phyloP scores from a whole-genome alignment of 2,888 invertebrate genomes.

The Dasysyrphus tricinctus region DNA sequence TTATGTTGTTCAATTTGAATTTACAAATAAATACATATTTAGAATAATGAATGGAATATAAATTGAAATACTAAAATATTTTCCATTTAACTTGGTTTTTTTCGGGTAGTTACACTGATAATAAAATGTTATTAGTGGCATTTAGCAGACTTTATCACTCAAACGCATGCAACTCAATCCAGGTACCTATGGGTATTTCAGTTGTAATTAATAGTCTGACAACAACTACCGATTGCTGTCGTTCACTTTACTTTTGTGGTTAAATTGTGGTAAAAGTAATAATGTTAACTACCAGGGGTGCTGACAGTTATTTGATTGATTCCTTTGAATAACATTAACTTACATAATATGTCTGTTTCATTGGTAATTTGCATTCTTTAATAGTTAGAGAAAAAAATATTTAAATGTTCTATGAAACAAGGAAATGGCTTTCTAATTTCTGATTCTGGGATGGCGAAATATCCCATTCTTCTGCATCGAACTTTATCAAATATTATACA shows the following conservation, averaged over 20 bases:
- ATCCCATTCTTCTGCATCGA: no score
- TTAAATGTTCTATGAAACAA: no score
- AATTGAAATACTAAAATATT: conserved; percentile 34
- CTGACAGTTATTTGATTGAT: not conserved
- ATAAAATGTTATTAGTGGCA: conserved; percentile 22
- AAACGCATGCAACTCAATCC: conserved; percentile 47
- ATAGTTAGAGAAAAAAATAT: no score
- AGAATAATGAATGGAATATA: not conserved
- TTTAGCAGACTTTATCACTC: conserved; percentile 55
- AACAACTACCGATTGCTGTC: not conserved
- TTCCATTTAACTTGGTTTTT: conserved; percentile 8
- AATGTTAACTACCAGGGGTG: not conserved
- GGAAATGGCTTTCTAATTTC: no score
- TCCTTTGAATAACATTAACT: not conserved
- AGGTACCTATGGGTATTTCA: not conserved
- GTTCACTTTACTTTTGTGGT: not conserved
- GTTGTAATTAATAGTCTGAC: conserved; percentile 39
- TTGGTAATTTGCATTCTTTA: not conserved
- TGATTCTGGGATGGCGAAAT: no score
- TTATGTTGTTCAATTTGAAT: conserved; percentile 12
- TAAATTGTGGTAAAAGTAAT: not conserved
- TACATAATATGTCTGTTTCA: not conserved
- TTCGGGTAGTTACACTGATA: conserved; percentile 21
- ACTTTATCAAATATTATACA: no score
- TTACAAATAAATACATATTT: conserved; percentile 16